Evolutionary conservation across 2,797 vertebrate genomes (phyloP).

Genomic region (Diplodus sargus): DNA sequence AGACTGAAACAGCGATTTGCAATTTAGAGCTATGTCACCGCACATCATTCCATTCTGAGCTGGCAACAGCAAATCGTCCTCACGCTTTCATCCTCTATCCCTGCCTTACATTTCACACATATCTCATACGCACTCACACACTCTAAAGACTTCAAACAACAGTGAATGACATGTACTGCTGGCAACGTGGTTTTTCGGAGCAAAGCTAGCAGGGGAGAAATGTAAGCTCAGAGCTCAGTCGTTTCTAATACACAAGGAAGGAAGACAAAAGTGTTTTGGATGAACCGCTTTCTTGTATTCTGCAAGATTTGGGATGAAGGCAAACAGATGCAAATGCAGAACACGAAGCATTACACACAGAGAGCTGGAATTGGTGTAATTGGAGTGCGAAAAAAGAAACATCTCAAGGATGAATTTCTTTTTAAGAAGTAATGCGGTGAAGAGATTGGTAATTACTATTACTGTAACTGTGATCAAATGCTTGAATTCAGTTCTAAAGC

Average conservation of each 20-base stretch:
- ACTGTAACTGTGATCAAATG: conserved; percentile 61
- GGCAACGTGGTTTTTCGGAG: conserved; percentile 63
- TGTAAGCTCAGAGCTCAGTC: conserved; percentile 55
- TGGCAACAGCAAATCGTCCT: conserved; percentile 71
- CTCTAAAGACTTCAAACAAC: conserved; percentile 75
- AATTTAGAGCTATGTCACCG: conserved; percentile 84
- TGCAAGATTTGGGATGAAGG: conserved; percentile 58
- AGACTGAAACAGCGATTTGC: conserved; percentile 85
- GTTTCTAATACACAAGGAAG: conserved; percentile 66
- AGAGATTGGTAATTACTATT: conserved; percentile 51
- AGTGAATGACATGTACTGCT: conserved; percentile 73
- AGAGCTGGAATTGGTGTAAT: conserved; percentile 61
- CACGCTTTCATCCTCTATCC: conserved; percentile 73
- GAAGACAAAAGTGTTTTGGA: conserved; percentile 63
- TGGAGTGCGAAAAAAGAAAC: conserved; percentile 37
- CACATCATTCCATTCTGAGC: conserved; percentile 78
- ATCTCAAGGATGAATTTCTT: conserved; percentile 35
- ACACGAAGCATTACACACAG: conserved; percentile 60
- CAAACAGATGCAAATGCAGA: conserved; percentile 62
- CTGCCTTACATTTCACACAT: conserved; percentile 65
- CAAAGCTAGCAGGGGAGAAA: conserved; percentile 61
- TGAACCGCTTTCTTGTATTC: conserved; percentile 51
- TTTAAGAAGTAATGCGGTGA: conserved; percentile 32
- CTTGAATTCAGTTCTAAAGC: conserved; percentile 55
- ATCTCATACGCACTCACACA: conserved; percentile 58